phyloP scores from a whole-genome alignment of 1,140 invertebrate genomes.

The Ridgeia piscesae region DNA sequence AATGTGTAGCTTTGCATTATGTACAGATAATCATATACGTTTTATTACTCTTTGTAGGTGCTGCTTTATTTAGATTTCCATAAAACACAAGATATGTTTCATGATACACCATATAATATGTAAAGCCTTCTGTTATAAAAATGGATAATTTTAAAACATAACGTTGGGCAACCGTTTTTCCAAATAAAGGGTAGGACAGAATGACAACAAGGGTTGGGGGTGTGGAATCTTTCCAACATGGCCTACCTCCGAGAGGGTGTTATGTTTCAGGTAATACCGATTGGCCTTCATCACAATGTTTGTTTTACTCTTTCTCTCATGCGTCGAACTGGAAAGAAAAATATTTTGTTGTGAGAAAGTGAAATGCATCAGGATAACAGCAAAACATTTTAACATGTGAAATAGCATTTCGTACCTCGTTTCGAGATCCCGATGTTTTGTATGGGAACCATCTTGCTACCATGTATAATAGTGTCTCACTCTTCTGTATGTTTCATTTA shows the following conservation, averaged over 20 bases:
- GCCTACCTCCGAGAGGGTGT: conserved; percentile 87
- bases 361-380: too few relatives aligned
- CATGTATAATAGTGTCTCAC: too few relatives aligned
- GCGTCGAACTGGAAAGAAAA: conserved; percentile 75
- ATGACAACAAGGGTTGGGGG: too few relatives aligned
- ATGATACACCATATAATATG: too few relatives aligned
- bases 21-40: neutral
- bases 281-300: conserved; percentile 86
- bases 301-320: conserved; percentile 95
- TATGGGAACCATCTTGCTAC: too few relatives aligned
- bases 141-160: neutral
- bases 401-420: too few relatives aligned
- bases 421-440: too few relatives aligned
- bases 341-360: neutral
- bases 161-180: neutral
- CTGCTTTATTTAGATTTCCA: neutral
- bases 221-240: neutral
- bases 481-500: too few relatives aligned
- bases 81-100: too few relatives aligned
- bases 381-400: too few relatives aligned
- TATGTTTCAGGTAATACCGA: conserved; percentile 92
- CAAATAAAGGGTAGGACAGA: neutral
- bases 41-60: neutral
- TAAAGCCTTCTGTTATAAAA: neutral
- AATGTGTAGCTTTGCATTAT: neutral